phyloP scores from a whole-genome alignment of 2,113 vertebrate species.

The Monopterus albus region DNA sequence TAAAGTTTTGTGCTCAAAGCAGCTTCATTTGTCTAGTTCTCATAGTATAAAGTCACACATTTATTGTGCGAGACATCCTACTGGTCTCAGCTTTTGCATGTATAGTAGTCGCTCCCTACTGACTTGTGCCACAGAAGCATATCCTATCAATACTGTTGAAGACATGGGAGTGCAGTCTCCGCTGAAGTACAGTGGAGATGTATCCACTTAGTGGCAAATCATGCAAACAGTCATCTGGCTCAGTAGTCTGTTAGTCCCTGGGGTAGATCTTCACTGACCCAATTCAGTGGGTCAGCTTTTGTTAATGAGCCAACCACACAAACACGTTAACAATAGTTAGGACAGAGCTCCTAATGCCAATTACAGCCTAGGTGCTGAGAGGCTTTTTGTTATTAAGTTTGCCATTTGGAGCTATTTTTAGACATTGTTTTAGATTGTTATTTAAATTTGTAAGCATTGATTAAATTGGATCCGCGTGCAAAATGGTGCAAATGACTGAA shows the following conservation, averaged over 20 bases:
- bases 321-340: constrained; percentile 52
- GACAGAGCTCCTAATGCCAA: constrained; percentile 20
- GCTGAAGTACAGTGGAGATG: constrained; percentile 66
- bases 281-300: constrained; percentile 65
- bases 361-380: constrained; percentile 24
- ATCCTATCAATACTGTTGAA: constrained; percentile 61
- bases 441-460: constrained; percentile 23
- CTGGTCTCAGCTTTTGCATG: constrained; percentile 53
- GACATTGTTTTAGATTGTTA: constrained; percentile 6
- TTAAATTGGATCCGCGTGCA: constrained; percentile 42
- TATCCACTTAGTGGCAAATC: constrained; percentile 75
- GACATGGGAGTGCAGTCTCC: constrained; percentile 46
- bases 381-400: constrained; percentile 38
- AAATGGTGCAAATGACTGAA: constrained; percentile 53
- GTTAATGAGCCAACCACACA: constrained; percentile 71
- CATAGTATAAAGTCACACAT: constrained; percentile 1
- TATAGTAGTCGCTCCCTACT: constrained; percentile 46
- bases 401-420: constrained; percentile 34
- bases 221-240: constrained; percentile 74
- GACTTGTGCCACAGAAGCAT: constrained; percentile 53
- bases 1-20: constrained; percentile 30
- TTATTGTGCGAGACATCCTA: background rate
- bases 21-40: constrained; percentile 29
- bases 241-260: constrained; percentile 62
- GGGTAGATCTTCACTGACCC: constrained; percentile 67